These are phyloP conservation scores for Euleptes europaea DNA, from an alignment of 2,113 vertebrate genomes.

Conservation along the genomic window DNA sequence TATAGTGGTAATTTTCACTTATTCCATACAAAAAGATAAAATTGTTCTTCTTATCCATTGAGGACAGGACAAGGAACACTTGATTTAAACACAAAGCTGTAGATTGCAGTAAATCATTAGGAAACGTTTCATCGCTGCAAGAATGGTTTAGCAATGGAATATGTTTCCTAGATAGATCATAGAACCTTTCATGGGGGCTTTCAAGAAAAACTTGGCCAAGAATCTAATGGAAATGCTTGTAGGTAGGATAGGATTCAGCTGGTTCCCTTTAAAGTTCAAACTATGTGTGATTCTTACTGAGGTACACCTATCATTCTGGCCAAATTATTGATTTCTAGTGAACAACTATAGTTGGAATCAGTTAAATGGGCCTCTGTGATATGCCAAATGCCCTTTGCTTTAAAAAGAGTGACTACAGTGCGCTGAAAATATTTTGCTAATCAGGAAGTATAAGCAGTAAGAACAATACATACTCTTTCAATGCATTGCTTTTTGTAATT, in stretches of 20 bases:
- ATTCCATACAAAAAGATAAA: not conserved
- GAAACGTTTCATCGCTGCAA: not conserved
- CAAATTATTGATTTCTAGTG: not conserved
- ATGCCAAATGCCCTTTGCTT: not conserved
- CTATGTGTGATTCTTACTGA: not conserved
- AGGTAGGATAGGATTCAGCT: not conserved
- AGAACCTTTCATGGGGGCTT: not conserved
- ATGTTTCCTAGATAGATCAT: not conserved
- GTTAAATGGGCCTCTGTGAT: not conserved
- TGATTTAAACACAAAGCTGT: not conserved
- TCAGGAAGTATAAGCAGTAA: too few relatives aligned
- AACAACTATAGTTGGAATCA: not conserved
- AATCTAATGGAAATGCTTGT: not conserved
- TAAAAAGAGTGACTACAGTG: not conserved
- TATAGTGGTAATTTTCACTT: not conserved
- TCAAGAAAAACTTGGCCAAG: not conserved
- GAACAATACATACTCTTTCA: not conserved
- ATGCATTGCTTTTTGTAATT: not conserved
- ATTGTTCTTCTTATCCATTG: not conserved
- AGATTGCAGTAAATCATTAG: not conserved
- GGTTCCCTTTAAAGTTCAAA: not conserved
- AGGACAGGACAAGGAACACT: not conserved
- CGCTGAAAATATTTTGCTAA: not conserved
- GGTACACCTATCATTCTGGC: not conserved
- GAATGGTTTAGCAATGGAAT: not conserved